Evolutionary conservation across 1,140 invertebrate genomes (phyloP), one percentile per base, ranked within the genome.

Genomic region (Conus ventricosus): DNA sequence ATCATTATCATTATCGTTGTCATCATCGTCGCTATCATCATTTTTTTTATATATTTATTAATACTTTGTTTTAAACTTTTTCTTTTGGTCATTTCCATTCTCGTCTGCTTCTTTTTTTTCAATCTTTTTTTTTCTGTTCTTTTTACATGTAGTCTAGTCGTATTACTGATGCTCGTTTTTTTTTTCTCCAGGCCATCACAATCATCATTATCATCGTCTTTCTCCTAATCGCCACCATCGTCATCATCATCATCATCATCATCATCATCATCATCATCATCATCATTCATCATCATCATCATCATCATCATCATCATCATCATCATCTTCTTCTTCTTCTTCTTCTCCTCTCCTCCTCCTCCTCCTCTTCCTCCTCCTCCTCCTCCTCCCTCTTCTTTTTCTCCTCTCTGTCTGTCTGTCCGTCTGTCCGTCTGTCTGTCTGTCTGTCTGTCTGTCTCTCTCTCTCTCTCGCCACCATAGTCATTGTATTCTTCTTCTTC

Each of bases 251-350:
- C 39, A 39, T 39, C 39, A 39, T 39, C 39, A 39, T 39, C 39
- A 39, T 39, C 39, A 39, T 39, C 84, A 75, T 60, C 63, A 53
- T 76, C 53, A 63, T 60, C 76, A n/a, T n/a, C 75, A 17, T 71
- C 55, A 3, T 84, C 76, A 76, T 75, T n/a, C 84, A 75, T 60
- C 63, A 53, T 76, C 53, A 63, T 60, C 76, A n/a, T n/a, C 75
- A 17, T 71, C 55, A 3, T 84, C 76, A 76, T 75, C 84, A 76
- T 86, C 84, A n/a, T 60, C 75, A 67, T 67, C 80, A 39, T 23
- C 71, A 39, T 86, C 67, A 57, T 15, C 11, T 51, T 53, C 10
- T 55, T 51, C 17, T 27, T 55, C 25, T 53, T 53, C 80, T 53
- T 17, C 39, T 51, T 55, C 2, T 82, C 80, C 51, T 27, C 51